Base-by-base conservation (phyloP, 2,113 vertebrate genomes). In the Stictonetta naevosa region DNA sequence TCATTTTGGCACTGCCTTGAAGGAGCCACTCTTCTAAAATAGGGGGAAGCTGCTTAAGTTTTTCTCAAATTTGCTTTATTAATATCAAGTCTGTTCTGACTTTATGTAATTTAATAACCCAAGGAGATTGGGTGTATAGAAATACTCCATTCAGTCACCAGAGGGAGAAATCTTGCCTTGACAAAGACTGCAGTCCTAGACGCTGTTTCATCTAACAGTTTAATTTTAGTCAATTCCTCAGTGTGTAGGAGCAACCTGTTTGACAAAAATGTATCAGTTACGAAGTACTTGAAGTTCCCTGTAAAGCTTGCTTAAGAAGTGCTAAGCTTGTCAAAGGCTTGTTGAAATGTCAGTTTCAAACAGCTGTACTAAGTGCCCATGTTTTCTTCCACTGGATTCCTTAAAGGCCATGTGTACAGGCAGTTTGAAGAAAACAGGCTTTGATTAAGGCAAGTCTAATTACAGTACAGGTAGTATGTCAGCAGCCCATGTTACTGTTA, bases 151-250 rank as follows among this genome's bases (percentile, higher is more conserved):
- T 77, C 88, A 83, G 92, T 88, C 88, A 86, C 76, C 85, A 94
- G 94, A 92, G 90, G 92, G 88, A 90, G 95, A 93, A 93, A 52
- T 95, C 63, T 58, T 92, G 33, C 85, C 11, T 86, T 83, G 68
- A 81, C n/a, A 46, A 91, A 38, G 21, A 20, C 18, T 62, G 9
- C 12, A 40, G 3, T n/a, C 29, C 36, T 84, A 50, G n/a, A 10
- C 21, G 63, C 16, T 78, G 34, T 44, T 44, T 46, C 16, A 48
- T 60, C 38, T 36, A 72, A 52, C 20, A 36, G 25, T 62, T 95
- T 29, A 44, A 42, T 64, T n/a, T 46, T 63, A 52, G 40, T 40
- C 0, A 0, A 0, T 80, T 90, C 4, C 29, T 91, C 19, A 7
- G 0, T 53, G 8, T 64, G 23, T 29, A 69, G 86, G 40, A 78